These are phyloP conservation scores for Alitta virens DNA, from an alignment of 2,888 invertebrate genomes.

Conservation along the genomic window DNA sequence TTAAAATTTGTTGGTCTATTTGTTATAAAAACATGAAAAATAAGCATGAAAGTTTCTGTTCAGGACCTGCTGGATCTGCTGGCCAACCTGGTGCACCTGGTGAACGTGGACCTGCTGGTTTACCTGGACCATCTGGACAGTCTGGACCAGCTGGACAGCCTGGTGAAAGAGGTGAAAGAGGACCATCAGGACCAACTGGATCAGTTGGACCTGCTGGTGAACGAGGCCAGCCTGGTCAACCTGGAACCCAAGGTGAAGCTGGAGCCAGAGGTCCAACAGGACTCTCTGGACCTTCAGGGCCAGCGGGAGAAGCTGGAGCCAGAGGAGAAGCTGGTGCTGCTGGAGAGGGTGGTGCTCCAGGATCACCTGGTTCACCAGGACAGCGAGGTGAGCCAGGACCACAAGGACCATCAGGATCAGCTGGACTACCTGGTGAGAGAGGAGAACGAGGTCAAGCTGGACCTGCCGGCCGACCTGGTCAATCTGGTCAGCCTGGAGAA, in stretches of 20 bases:
- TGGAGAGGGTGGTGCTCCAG: slow-evolving; percentile 15
- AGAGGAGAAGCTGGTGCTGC: slow-evolving; percentile 15
- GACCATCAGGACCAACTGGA: slow-evolving; percentile 31
- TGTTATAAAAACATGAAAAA: no score
- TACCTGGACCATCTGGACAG: slow-evolving; percentile 17
- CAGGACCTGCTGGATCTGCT: slow-evolving; percentile 14
- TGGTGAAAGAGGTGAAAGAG: slow-evolving; percentile 25
- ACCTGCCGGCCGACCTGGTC: slow-evolving; percentile 11
- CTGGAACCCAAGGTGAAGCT: slow-evolving; percentile 4
- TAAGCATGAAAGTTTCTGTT: no score
- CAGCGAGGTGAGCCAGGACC: slow-evolving; percentile 32
- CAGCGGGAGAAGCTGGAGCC: slow-evolving; percentile 5
- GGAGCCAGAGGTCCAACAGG: slow-evolving; percentile 19
- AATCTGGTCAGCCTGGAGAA: slow-evolving; percentile 7
- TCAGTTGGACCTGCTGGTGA: slow-evolving; percentile 14
- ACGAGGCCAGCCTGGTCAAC: slow-evolving; percentile 8
- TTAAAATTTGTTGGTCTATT: no score
- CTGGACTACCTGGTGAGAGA: slow-evolving; percentile 17
- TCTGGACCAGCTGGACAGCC: slow-evolving; percentile 21
- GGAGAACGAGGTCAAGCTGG: slow-evolving; percentile 17
- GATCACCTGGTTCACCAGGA: slow-evolving; percentile 19
- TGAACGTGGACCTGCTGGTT: slow-evolving; percentile 10
- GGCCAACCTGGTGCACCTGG: slow-evolving; percentile 22
- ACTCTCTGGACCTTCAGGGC: slow-evolving; percentile 18
- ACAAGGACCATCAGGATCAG: slow-evolving; percentile 13